Percentiles rank a stretch among this genome's conserved stretches.
Conservation (phyloP, 2,888 invertebrate genomes). For the Ormyrus nitidulus region DNA sequence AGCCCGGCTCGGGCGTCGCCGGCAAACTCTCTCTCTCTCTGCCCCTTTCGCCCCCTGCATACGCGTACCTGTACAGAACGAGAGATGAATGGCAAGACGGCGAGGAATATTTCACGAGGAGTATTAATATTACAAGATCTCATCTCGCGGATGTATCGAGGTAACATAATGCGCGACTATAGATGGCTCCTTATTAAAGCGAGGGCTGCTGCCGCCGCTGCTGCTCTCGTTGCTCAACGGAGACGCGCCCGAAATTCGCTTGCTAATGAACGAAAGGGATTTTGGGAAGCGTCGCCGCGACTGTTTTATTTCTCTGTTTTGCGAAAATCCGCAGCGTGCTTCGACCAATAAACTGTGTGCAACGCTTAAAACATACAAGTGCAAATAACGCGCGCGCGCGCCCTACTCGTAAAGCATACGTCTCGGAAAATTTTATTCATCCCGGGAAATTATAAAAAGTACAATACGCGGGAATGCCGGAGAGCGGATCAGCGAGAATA, state of each 20-base stretch:
- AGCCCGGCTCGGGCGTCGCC: no score
- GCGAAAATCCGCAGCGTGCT: not conserved
- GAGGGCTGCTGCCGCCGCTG: constrained; percentile 51
- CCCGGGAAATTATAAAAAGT: constrained; percentile 28
- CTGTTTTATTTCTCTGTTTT: not conserved
- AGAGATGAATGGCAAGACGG: constrained; percentile 74
- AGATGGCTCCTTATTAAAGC: constrained; percentile 77
- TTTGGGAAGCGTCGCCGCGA: no score
- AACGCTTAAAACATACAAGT: no score
- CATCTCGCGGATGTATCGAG: constrained; percentile 75
- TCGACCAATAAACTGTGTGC: constrained; percentile 27
- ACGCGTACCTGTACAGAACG: constrained; percentile 58
- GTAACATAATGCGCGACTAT: constrained; percentile 77
- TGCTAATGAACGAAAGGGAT: no score
- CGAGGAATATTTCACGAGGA: constrained; percentile 74
- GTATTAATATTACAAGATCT: constrained; percentile 75
- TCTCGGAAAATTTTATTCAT: constrained; percentile 28
- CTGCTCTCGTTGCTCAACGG: no score
- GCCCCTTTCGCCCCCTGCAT: constrained; percentile 27
- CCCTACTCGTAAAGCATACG: not conserved
- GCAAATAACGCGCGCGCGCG: constrained; percentile 23
- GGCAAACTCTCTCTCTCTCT: constrained; percentile 36
- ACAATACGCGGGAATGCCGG: not conserved
- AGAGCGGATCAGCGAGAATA: not conserved
- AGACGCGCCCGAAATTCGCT: no score